Percentiles rank a stretch among this genome's conserved stretches.
Conservation (phyloP, 2,888 invertebrate species). For the Polymixis flavicincta region DNA sequence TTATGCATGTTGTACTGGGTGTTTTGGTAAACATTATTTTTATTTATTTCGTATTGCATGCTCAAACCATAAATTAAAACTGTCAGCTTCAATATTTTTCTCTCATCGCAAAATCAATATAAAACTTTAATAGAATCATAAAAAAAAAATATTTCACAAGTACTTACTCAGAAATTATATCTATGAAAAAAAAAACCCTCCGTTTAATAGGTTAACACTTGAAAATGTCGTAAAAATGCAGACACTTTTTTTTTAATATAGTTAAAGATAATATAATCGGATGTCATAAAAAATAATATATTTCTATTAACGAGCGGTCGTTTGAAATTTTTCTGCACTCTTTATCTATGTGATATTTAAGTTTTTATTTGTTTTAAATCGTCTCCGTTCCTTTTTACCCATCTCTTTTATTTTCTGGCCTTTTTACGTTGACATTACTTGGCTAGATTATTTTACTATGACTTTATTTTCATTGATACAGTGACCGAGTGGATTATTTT, state of each 20-base stretch:
- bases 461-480: background rate
- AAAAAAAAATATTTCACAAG: slow-evolving; percentile 23
- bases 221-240: slow-evolving; percentile 32
- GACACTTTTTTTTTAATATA: slow-evolving; percentile 31
- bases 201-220: slow-evolving; percentile 11
- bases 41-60: background rate
- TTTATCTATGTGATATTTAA: slow-evolving; percentile 26
- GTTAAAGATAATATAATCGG: slow-evolving; percentile 36
- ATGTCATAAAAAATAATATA: slow-evolving; percentile 48
- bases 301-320: slow-evolving; percentile 45
- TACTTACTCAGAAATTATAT: background rate
- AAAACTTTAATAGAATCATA: background rate
- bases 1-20: too few species aligned
- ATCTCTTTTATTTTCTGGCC: background rate
- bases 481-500: background rate
- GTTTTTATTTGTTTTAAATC: slow-evolving; percentile 42
- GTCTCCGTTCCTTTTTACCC: slow-evolving; percentile 4
- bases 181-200: slow-evolving; percentile 2
- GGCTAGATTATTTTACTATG: background rate
- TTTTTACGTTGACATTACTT: background rate
- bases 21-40: background rate
- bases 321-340: slow-evolving; percentile 37
- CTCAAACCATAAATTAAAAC: background rate
- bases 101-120: background rate
- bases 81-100: background rate